Conservation (phyloP, 1,140 invertebrate species). For the Yoshiicerus persimilis region DNA sequence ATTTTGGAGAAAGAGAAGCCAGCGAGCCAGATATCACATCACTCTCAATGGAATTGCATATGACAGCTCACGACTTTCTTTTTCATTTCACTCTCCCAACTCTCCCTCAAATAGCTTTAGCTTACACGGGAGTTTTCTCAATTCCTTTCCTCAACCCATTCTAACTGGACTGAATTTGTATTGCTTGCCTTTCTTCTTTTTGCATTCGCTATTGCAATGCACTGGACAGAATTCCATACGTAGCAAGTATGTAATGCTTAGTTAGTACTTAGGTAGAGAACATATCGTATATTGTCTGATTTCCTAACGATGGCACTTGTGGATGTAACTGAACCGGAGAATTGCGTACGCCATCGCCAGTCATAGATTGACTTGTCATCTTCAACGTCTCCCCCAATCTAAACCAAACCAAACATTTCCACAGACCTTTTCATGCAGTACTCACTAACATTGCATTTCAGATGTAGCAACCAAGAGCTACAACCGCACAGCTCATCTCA, state of each 20-base stretch:
- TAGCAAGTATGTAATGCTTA: background rate
- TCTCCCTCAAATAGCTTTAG: background rate
- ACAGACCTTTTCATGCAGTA: background rate
- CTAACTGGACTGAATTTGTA: no score
- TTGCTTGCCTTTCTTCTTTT: background rate
- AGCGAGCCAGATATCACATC: background rate
- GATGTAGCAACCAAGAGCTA: background rate
- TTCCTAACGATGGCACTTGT: background rate
- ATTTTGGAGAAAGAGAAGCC: background rate
- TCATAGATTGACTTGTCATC: background rate
- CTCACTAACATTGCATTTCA: background rate
- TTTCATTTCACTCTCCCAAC: background rate
- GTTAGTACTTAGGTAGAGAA: background rate
- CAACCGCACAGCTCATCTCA: background rate
- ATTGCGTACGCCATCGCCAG: background rate
- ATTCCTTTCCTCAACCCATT: background rate
- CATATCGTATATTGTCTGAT: background rate
- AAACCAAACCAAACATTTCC: background rate
- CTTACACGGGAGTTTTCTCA: background rate
- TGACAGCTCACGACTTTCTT: background rate
- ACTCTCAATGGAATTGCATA: background rate
- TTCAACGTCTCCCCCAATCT: background rate
- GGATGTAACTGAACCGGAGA: slow-evolving; percentile 1
- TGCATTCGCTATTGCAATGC: background rate
- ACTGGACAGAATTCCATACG: background rate